phyloP scores from a whole-genome alignment of 2,888 invertebrate genomes.

The Diogma glabrata region DNA sequence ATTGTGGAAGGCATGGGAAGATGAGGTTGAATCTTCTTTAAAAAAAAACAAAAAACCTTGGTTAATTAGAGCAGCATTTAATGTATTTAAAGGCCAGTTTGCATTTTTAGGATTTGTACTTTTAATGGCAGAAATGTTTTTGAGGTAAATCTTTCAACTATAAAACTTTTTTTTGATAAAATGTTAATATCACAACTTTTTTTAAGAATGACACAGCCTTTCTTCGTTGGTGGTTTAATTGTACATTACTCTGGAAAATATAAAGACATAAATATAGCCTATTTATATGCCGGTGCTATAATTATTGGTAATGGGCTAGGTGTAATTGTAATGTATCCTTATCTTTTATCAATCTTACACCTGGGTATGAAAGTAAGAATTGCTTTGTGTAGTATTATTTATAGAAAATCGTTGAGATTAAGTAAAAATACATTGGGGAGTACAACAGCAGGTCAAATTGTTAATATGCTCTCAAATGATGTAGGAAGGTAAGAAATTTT shows the following conservation, averaged over 20 bases:
- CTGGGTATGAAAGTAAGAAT: conserved; percentile 57
- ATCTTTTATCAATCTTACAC: conserved; percentile 63
- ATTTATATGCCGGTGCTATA: conserved; percentile 61
- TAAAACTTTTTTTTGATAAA: too few species aligned
- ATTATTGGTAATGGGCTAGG: conserved; percentile 62
- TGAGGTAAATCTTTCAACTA: too few species aligned
- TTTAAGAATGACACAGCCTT: conserved; percentile 52
- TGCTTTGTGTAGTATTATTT: conserved; percentile 56
- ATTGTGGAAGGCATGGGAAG: conserved; percentile 46
- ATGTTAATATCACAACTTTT: too few species aligned
- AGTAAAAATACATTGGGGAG: conserved; percentile 63
- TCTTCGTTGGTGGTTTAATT: conserved; percentile 50
- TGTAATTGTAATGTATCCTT: conserved; percentile 72
- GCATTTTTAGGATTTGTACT: too few species aligned
- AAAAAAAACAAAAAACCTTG: conserved; percentile 39
- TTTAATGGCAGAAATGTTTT: too few species aligned
- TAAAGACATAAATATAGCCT: conserved; percentile 42
- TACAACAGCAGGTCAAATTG: conserved; percentile 64
- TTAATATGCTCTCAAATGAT: conserved; percentile 91
- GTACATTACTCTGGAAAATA: conserved; percentile 40
- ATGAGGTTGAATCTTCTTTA: conserved; percentile 38
- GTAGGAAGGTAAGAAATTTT: conserved; percentile 48
- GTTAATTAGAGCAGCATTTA: conserved; percentile 41
- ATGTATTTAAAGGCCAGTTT: too few species aligned
- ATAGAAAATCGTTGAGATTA: conserved; percentile 51